These are phyloP conservation scores for Cryptotis parvus DNA, from an alignment of 2,113 vertebrate genomes.

Conservation along the genomic window DNA sequence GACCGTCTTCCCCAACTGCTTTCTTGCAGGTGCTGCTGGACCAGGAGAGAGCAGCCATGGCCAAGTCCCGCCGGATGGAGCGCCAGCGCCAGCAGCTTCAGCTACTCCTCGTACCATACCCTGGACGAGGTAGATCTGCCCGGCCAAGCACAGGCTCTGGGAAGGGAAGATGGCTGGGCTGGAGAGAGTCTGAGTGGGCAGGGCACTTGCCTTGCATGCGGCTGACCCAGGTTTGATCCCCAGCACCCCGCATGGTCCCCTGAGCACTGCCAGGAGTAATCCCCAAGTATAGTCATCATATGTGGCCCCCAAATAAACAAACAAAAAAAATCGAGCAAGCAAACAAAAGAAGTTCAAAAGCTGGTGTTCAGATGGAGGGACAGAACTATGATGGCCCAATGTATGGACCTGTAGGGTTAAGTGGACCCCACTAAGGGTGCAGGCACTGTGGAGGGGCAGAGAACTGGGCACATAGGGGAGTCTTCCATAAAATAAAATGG, in stretches of 20 bases:
- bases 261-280: too few relatives aligned
- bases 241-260: too few relatives aligned
- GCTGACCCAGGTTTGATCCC: neutral
- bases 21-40: conserved; percentile 88
- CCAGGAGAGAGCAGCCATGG: conserved; percentile 89
- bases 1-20: rapidly evolving
- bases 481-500: neutral
- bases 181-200: too few relatives aligned
- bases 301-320: too few relatives aligned
- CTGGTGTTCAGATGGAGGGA: neutral
- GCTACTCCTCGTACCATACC: conserved; percentile 91
- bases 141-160: too few relatives aligned
- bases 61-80: conserved; percentile 68
- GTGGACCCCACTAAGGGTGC: neutral
- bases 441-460: neutral
- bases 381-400: neutral
- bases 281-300: too few relatives aligned
- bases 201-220: neutral
- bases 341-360: neutral
- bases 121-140: conserved; percentile 87
- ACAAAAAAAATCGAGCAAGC: too few relatives aligned
- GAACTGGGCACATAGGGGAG: neutral
- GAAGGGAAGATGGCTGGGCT: too few relatives aligned
- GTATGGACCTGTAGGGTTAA: neutral
- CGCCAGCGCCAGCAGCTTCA: conserved; percentile 87